phyloP scores from a whole-genome alignment of 2,888 invertebrate genomes.

The Volucella bombylans region DNA sequence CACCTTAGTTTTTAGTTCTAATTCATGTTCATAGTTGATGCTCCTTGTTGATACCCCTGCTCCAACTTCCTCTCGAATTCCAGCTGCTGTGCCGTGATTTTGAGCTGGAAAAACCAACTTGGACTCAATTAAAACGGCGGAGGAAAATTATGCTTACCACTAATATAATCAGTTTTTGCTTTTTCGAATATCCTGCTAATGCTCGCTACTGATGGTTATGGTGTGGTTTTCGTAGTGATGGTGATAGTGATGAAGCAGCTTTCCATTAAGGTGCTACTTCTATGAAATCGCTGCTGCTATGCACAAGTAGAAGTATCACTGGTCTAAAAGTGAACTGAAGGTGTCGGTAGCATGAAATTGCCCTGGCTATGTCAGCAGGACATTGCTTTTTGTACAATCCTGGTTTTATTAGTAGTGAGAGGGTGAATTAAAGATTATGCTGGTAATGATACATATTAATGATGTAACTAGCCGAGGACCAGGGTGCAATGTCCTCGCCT shows the following conservation, averaged over 20 bases:
- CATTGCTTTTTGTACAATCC: constrained; percentile 29
- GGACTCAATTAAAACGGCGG: constrained; percentile 69
- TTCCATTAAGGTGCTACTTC: too few relatives aligned
- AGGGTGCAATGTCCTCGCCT: constrained; percentile 8
- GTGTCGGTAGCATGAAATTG: background rate
- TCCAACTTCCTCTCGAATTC: constrained; percentile 15
- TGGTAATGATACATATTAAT: constrained; percentile 73
- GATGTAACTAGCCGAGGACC: constrained; percentile 65
- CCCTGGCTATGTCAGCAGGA: background rate
- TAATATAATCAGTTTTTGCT: constrained; percentile 72
- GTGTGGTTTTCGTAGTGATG: too few relatives aligned
- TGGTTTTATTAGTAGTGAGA: constrained; percentile 1
- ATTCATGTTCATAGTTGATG: constrained; percentile 6
- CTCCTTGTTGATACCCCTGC: constrained; percentile 1
- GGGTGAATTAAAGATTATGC: constrained; percentile 59
- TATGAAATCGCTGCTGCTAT: too few relatives aligned
- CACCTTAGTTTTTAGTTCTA: too few relatives aligned
- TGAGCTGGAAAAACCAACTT: constrained; percentile 51
- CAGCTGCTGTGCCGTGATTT: background rate
- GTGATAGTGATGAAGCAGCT: too few relatives aligned
- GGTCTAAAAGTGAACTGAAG: too few relatives aligned
- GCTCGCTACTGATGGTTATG: background rate
- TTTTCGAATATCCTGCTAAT: constrained; percentile 44
- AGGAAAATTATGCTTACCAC: constrained; percentile 71
- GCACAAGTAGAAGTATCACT: too few relatives aligned